These are phyloP conservation scores for Centruroides vittatus DNA, from an alignment of 1,140 invertebrate species.

Conservation along the genomic window DNA sequence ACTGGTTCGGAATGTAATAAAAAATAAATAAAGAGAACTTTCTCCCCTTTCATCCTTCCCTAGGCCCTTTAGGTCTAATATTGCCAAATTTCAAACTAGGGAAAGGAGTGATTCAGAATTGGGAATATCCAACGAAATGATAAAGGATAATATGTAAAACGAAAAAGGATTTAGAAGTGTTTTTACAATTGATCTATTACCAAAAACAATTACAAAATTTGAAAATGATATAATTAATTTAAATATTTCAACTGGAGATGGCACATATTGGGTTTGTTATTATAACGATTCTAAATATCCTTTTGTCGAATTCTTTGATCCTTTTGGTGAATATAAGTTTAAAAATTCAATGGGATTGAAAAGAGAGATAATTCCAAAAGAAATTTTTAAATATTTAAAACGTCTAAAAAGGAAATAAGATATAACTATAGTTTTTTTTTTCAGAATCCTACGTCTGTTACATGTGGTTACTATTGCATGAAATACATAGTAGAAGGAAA, in stretches of 20 bases:
- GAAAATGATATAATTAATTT: slow-evolving; percentile 5
- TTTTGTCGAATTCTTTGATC: slow-evolving; percentile 5
- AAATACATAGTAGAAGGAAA: slow-evolving; percentile 7
- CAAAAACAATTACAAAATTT: slow-evolving; percentile 3
- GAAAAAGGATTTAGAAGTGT: neutral
- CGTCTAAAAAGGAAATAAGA: neutral
- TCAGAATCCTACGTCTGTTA: neutral
- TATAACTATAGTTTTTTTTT: neutral
- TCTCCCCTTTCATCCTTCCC: too few species aligned
- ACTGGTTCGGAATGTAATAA: neutral
- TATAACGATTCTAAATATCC: slow-evolving; percentile 5
- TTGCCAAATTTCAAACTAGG: neutral
- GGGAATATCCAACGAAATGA: slow-evolving; percentile 5
- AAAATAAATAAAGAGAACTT: neutral
- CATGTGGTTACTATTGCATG: slow-evolving; percentile 3
- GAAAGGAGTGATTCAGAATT: neutral
- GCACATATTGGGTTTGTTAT: slow-evolving; percentile 5
- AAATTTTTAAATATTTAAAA: neutral
- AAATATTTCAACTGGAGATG: neutral
- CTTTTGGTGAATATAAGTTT: neutral
- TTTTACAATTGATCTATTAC: neutral
- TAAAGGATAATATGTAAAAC: slow-evolving; percentile 1
- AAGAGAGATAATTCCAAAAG: too few species aligned
- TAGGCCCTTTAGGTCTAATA: too few species aligned
- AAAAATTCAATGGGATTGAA: too few species aligned